These are phyloP conservation scores for Creontiades dilutus DNA, from an alignment of 2,888 invertebrate species.

Conservation along the genomic window DNA sequence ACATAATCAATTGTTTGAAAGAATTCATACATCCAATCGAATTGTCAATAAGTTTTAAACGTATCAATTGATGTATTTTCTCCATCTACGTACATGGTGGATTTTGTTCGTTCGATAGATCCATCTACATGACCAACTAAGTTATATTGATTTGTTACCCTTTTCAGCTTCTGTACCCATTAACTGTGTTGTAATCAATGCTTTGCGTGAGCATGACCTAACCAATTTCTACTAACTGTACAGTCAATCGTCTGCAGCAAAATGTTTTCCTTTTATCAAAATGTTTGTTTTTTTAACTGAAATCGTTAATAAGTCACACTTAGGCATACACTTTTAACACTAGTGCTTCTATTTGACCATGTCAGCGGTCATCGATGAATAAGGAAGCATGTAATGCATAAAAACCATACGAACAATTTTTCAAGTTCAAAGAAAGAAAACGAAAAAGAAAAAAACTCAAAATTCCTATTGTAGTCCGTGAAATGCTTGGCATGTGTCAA, in stretches of 20 bases:
- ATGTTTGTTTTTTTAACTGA: constrained; percentile 70
- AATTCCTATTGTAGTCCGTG: constrained; percentile 34
- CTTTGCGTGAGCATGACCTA: constrained; percentile 71
- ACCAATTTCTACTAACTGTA: constrained; percentile 72
- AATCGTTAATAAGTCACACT: constrained; percentile 61
- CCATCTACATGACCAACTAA: neutral
- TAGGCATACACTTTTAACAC: constrained; percentile 65
- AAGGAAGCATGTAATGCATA: constrained; percentile 51
- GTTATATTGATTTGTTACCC: neutral
- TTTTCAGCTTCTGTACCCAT: constrained; percentile 49
- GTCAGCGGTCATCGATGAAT: constrained; percentile 55
- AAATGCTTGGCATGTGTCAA: constrained; percentile 62
- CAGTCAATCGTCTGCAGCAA: constrained; percentile 76
- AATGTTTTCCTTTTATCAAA: constrained; percentile 72
- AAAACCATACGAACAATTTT: constrained; percentile 8
- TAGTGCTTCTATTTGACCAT: constrained; percentile 67
- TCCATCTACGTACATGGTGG: neutral
- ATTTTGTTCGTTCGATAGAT: neutral
- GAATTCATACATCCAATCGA: no score
- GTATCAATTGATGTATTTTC: neutral
- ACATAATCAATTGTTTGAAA: no score
- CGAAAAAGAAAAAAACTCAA: neutral
- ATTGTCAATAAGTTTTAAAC: no score
- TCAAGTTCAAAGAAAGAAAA: constrained; percentile 2
- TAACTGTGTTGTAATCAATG: constrained; percentile 60